These are phyloP conservation scores for Agrochola macilenta DNA, from an alignment of 2,888 invertebrate species.

Conservation along the genomic window DNA sequence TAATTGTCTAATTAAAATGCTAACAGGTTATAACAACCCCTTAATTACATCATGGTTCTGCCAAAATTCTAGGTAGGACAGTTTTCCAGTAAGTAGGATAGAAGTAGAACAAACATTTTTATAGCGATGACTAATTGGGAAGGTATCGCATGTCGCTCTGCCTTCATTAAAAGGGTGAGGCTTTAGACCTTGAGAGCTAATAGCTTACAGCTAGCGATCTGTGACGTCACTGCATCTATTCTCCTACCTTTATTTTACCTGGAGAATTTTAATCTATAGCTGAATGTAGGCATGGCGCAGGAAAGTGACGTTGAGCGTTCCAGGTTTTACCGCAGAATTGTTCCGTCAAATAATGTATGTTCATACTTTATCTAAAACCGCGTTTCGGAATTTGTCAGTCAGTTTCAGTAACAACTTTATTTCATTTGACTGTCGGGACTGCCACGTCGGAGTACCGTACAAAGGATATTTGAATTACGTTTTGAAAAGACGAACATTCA, in stretches of 20 bases:
- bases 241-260: slow-evolving; percentile 30
- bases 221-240: slow-evolving; percentile 24
- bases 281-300: not conserved
- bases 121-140: slow-evolving; percentile 74
- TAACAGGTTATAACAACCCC: not conserved
- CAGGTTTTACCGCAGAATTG: slow-evolving; percentile 13
- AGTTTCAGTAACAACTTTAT: slow-evolving; percentile 8
- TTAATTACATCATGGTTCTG: slow-evolving; percentile 13
- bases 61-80: slow-evolving; percentile 5
- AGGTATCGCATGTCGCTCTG: slow-evolving; percentile 61
- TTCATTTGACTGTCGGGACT: not conserved
- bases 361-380: not conserved
- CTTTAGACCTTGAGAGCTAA: slow-evolving; percentile 63
- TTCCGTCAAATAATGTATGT: slow-evolving; percentile 18
- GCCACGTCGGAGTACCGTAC: too few species aligned
- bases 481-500: not conserved
- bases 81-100: slow-evolving; percentile 36
- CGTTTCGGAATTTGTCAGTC: not conserved
- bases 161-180: slow-evolving; percentile 74
- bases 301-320: slow-evolving; percentile 21
- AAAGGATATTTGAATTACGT: not conserved
- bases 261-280: slow-evolving; percentile 13
- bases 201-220: slow-evolving; percentile 61
- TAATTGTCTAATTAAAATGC: not conserved
- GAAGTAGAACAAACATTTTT: slow-evolving; percentile 60